A percentile compares a stretch with the other conserved stretches of the same genome.
These are phyloP conservation scores for Leptodactylus fallax DNA, from an alignment of 2,797 vertebrate species.

Conservation along the genomic window DNA sequence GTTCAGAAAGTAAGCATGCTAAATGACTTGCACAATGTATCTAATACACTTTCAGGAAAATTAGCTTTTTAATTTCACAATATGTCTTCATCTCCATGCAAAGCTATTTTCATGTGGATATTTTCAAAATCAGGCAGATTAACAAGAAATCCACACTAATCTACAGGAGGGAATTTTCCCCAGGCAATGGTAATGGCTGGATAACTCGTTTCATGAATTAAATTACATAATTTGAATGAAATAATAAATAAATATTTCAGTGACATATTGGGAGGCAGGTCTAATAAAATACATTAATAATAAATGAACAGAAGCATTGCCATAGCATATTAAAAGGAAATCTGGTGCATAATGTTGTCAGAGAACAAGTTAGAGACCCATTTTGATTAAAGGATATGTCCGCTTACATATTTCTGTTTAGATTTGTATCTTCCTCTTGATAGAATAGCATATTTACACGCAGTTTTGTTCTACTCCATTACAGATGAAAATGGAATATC, in stretches of 20 bases:
- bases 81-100: constrained; percentile 48
- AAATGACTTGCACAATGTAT: constrained; percentile 43
- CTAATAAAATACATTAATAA: constrained; percentile 57
- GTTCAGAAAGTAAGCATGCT: neutral
- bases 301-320: constrained; percentile 46
- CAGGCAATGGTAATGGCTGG: constrained; percentile 52
- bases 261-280: constrained; percentile 55
- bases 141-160: constrained; percentile 58
- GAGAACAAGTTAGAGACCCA: neutral
- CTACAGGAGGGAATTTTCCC: constrained; percentile 52
- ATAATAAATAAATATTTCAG: constrained; percentile 58
- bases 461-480: neutral
- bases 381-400: neutral
- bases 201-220: constrained; percentile 57
- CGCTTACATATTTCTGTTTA: neutral
- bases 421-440: neutral
- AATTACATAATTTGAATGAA: constrained; percentile 55
- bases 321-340: constrained; percentile 35
- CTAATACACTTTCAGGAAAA: constrained; percentile 40
- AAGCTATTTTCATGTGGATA: constrained; percentile 52
- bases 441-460: neutral
- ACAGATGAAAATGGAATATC: neutral
- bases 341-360: constrained; percentile 7
- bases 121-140: constrained; percentile 57
- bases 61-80: constrained; percentile 57